A percentile compares a stretch with the other conserved stretches of the same genome.
phyloP scores from a whole-genome alignment of 2,888 invertebrate species.

The Ennomos quercinarius region DNA sequence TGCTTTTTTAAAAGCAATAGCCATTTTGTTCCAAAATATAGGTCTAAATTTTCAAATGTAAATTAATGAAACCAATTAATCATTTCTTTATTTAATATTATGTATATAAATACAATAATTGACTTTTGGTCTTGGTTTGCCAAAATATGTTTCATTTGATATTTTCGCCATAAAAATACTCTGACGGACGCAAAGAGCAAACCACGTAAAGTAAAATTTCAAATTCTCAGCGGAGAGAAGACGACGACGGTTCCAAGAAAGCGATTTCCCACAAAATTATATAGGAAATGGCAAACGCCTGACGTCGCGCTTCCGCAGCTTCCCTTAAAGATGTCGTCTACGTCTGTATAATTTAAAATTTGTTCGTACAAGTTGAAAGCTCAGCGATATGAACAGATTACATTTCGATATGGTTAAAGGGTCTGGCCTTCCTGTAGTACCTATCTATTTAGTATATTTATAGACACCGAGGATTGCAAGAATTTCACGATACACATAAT shows the following conservation, averaged over 20 bases:
- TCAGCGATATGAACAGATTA: conserved; percentile 63
- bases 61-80: conserved; percentile 58
- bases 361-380: conserved; percentile 49
- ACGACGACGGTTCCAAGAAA: conserved; percentile 22
- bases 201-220: conserved; percentile 20
- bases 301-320: conserved; percentile 31
- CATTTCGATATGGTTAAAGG: conserved; percentile 56
- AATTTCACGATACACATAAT: conserved; percentile 36
- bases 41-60: conserved; percentile 49
- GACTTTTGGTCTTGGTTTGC: conserved; percentile 71
- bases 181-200: conserved; percentile 27
- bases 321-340: conserved; percentile 33
- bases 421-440: conserved; percentile 39
- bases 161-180: conserved; percentile 31
- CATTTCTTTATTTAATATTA: conserved; percentile 25
- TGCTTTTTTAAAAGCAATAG: conserved; percentile 11
- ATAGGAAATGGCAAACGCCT: conserved; percentile 30
- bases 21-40: conserved; percentile 56
- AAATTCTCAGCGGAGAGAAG: conserved; percentile 19
- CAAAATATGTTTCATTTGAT: conserved; percentile 45
- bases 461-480: conserved; percentile 41
- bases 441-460: conserved; percentile 43
- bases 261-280: conserved; percentile 35
- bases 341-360: conserved; percentile 41
- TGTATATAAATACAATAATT: conserved; percentile 67